phyloP scores from a whole-genome alignment of 2,888 invertebrate species.

The Serrognathus titanus region DNA sequence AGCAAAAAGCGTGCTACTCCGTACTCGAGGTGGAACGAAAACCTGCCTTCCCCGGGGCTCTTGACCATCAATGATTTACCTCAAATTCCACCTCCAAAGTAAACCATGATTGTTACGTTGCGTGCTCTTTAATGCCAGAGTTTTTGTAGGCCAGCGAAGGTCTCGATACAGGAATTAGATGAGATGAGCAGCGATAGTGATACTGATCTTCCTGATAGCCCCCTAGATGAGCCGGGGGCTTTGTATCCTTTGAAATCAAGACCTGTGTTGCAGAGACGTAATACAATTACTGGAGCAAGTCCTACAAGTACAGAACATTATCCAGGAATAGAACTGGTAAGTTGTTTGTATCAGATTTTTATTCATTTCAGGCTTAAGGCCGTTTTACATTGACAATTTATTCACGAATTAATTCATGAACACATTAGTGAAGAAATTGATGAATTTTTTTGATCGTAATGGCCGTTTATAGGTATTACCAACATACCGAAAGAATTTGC shows the following conservation, averaged over 20 bases:
- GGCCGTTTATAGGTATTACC: too few species aligned
- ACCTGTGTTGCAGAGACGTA: slow-evolving; percentile 72
- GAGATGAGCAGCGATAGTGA: slow-evolving; percentile 56
- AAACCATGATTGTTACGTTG: slow-evolving; percentile 23
- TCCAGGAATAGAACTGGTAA: slow-evolving; percentile 66
- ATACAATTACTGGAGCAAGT: slow-evolving; percentile 82
- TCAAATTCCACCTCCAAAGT: slow-evolving; percentile 58
- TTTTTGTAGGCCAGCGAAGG: slow-evolving; percentile 30
- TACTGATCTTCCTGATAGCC: slow-evolving; percentile 55
- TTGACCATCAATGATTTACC: slow-evolving; percentile 59
- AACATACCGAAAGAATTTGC: too few species aligned
- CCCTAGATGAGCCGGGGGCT: slow-evolving; percentile 50
- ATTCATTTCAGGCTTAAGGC: not conserved
- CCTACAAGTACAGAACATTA: slow-evolving; percentile 62
- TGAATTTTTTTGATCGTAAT: too few species aligned
- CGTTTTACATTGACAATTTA: too few species aligned
- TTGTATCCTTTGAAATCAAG: slow-evolving; percentile 75
- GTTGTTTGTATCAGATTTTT: slow-evolving; percentile 16
- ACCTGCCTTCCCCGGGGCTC: slow-evolving; percentile 64
- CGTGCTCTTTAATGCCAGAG: slow-evolving; percentile 7
- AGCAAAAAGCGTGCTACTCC: slow-evolving; percentile 66
- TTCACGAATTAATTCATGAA: too few species aligned
- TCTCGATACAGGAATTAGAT: slow-evolving; percentile 34
- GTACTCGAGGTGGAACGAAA: slow-evolving; percentile 65
- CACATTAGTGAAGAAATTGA: too few species aligned